These are phyloP conservation scores for Zygothrica quintamaculata DNA, from an alignment of 2,888 invertebrate genomes.

Conservation along the genomic window DNA sequence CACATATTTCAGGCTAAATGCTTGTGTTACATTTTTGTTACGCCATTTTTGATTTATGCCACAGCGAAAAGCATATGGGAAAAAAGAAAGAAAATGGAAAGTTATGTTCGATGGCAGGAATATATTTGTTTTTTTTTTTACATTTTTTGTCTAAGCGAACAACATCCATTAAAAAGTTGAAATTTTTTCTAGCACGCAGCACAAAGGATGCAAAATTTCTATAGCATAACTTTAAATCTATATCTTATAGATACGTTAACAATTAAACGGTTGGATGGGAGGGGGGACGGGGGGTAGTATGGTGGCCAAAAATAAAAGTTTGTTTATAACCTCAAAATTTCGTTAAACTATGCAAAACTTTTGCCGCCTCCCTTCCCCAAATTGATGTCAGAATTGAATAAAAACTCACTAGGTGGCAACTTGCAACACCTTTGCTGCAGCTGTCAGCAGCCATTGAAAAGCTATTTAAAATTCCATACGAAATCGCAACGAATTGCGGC, in stretches of 20 bases:
- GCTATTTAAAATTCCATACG: constrained; percentile 58
- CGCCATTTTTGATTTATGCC: constrained; percentile 77
- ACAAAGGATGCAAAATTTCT: neutral
- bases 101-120: constrained; percentile 54
- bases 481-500: constrained; percentile 32
- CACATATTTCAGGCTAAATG: constrained; percentile 52
- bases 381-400: too few species aligned
- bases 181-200: too few species aligned
- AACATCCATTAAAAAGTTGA: constrained; percentile 31
- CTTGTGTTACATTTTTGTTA: constrained; percentile 71
- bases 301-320: too few species aligned
- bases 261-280: too few species aligned
- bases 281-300: too few species aligned
- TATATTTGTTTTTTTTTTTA: too few species aligned
- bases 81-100: constrained; percentile 65
- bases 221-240: too few species aligned
- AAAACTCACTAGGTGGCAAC: too few species aligned
- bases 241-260: neutral
- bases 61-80: constrained; percentile 57
- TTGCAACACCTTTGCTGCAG: neutral
- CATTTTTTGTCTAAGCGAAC: too few species aligned
- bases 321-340: neutral
- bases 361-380: too few species aligned
- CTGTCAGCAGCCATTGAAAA: constrained; percentile 41
- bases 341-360: neutral